Base-by-base conservation (phyloP, 2,888 invertebrate genomes). In the Yponomeuta cagnagella region DNA sequence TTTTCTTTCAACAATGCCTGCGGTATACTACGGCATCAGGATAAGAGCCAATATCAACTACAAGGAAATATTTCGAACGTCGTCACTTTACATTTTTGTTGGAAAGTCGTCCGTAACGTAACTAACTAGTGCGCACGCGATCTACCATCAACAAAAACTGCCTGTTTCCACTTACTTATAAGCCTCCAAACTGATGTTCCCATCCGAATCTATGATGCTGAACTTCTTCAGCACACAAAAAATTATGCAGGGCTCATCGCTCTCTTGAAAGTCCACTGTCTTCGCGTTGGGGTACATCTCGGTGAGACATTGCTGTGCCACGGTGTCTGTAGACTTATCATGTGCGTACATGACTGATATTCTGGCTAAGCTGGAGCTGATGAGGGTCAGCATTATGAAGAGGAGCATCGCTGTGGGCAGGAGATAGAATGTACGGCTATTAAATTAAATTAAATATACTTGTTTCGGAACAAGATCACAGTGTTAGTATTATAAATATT, bases 331-430 rank as follows among this genome's bases (percentile, higher is more conserved):
- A 0, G 80, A 72, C 65, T 83, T 86, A 71, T 91, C 90, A 71
- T 91, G 91, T 0, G 91, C 89, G 73, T 91, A 91, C 88, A 90
- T 91, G 0, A 90, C 89, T 1, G 91, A 88, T 63, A 89, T 84
- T 0, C 85, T 82, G 2, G 85, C 86, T 33, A 81, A 74, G 2
- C 77, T 72, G 2, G 76, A 74, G 15, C 73, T 75, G 1, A 77
- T 69, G n/a, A 85, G 63, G 10, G 82, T 73, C 2, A 83, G 65
- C 15, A 82, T 1, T 0, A 76, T 9, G 10, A 80, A 37, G 48
- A 48, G 68, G 5, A 68, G 71, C 72, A 72, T 70, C 33, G 70
- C 70, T 33, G 37, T 23, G 37, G 10, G 10, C 66, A 72, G 71
- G 72, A 72, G 71, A 72, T 73, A 73, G 74, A 71, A 68, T 71